phyloP scores from a whole-genome alignment of 2,888 invertebrate genomes.

The Himalopsyche japonica region DNA sequence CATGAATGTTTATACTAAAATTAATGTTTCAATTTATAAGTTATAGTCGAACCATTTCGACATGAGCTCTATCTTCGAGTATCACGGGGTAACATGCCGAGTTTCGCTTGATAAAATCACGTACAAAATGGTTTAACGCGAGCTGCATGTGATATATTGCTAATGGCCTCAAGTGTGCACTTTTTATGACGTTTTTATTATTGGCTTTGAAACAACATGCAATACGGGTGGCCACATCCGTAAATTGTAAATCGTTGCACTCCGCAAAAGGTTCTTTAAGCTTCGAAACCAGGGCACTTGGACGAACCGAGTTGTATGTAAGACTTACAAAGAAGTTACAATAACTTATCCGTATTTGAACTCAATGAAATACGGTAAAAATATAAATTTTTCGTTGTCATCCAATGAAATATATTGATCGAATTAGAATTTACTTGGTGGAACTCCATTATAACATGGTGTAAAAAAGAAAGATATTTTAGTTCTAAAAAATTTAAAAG shows the following conservation, averaged over 20 bases:
- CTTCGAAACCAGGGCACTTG: background rate
- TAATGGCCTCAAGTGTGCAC: background rate
- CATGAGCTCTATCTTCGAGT: background rate
- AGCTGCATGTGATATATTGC: background rate
- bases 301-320: background rate
- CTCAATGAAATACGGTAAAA: no score
- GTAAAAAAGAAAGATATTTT: no score
- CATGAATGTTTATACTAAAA: no score
- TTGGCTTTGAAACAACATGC: background rate
- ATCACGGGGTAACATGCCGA: background rate
- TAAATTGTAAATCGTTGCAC: background rate
- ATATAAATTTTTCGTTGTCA: no score
- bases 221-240: background rate
- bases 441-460: no score
- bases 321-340: background rate
- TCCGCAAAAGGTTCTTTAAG: background rate
- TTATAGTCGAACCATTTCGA: background rate
- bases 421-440: no score
- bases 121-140: constrained; percentile 12
- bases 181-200: background rate
- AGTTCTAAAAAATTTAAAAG: no score
- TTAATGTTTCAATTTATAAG: no score
- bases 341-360: background rate
- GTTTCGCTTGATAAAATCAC: constrained; percentile 10
- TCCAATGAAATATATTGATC: no score